Conservation (phyloP, 2,113 vertebrate species). For the Stomatorhinus ivindoensis region DNA sequence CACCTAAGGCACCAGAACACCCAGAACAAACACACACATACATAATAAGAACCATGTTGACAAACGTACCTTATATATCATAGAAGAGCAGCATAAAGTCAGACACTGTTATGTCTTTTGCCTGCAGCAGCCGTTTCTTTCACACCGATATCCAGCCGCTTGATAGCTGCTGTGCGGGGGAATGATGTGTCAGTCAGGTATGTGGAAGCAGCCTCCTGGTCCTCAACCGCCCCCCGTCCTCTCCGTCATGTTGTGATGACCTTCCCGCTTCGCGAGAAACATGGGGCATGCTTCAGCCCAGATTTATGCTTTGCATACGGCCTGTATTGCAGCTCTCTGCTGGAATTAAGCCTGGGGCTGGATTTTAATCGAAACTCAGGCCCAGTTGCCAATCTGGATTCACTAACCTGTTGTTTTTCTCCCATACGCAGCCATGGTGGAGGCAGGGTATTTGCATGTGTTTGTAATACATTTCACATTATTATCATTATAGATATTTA, state of each 20-base stretch:
- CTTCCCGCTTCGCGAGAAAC: not conserved
- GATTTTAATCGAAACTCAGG: constrained; percentile 17
- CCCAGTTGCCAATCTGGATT: constrained; percentile 12
- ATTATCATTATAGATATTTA: not conserved
- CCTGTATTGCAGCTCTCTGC: not conserved
- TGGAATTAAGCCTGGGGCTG: constrained; percentile 9
- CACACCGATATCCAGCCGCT: not conserved
- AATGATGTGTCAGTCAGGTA: not conserved
- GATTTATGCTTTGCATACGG: not conserved
- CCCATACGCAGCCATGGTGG: not conserved
- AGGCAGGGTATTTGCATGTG: not conserved
- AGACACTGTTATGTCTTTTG: not conserved
- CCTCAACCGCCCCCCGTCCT: not conserved
- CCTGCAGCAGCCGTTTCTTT: not conserved
- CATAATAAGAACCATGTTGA: not conserved
- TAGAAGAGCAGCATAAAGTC: not conserved
- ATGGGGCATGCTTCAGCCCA: not conserved
- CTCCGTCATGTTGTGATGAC: not conserved
- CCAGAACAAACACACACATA: not conserved
- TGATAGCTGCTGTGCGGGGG: not conserved
- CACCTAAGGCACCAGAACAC: not conserved
- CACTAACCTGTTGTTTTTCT: not conserved
- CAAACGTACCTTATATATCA: not conserved
- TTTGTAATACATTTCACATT: not conserved
- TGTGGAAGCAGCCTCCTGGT: not conserved